Percentiles rank a stretch among this genome's conserved stretches.
phyloP scores from a whole-genome alignment of 1,140 invertebrate species.

The Aphelinus certus region DNA sequence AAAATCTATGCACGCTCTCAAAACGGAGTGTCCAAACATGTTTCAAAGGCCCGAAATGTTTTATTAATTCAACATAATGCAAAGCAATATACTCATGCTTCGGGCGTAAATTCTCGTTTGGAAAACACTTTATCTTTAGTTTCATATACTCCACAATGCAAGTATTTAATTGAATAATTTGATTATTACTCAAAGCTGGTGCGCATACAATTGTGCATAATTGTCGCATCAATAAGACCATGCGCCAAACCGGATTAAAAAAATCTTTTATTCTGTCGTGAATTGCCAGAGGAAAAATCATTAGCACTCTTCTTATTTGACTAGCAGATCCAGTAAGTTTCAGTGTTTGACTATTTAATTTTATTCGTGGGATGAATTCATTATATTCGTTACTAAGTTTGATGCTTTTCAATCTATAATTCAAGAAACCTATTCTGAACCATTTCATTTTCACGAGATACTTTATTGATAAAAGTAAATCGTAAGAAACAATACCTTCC shows the following conservation, averaged over 20 bases:
- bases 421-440: constrained; percentile 27
- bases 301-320: constrained; percentile 30
- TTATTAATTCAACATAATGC: constrained; percentile 12
- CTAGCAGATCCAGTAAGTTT: constrained; percentile 25
- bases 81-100: constrained; percentile 16
- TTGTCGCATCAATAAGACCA: constrained; percentile 39
- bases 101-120: background rate
- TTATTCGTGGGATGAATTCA: constrained; percentile 33
- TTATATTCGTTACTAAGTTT: constrained; percentile 5
- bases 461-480: constrained; percentile 36
- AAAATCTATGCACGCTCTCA: constrained; percentile 23
- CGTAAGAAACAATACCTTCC: constrained; percentile 41
- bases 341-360: background rate
- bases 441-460: constrained; percentile 32
- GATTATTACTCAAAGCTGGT: constrained; percentile 33
- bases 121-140: constrained; percentile 7
- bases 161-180: constrained; percentile 31
- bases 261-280: constrained; percentile 26
- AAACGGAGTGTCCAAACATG: constrained; percentile 24
- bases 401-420: constrained; percentile 24
- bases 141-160: constrained; percentile 35
- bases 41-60: constrained; percentile 10
- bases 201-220: constrained; percentile 31
- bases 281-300: constrained; percentile 39
- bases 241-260: constrained; percentile 39